Evolutionary conservation across 2,888 invertebrate species (phyloP), one percentile per base, ranked within the genome.

Genomic region (Stramonita haemastoma): DNA sequence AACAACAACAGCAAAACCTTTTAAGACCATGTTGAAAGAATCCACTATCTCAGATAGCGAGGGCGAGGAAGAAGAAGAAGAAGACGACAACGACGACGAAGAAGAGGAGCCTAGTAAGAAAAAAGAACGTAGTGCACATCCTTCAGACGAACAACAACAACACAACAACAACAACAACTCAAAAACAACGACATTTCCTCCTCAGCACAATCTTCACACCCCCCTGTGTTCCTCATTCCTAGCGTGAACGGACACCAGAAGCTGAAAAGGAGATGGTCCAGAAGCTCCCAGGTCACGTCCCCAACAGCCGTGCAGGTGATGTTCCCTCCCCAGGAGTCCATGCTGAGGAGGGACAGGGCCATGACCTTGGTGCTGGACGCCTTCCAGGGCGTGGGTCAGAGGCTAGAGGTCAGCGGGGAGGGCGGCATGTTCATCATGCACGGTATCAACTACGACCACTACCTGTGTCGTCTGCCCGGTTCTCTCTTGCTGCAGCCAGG

Each of bases 381-480:
- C 19, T 70, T 89, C 32, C 70, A 89, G 46, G 29, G 29, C 19
- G 46, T 89, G 83, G 84, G 89, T 46, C 60, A n/a, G 8, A 46
- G 70, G 15, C 73, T 89, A 32, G 66, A 88, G n/a, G 57, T 8
- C 32, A 15, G n/a, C 5, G 60, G 81, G 29, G 56, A 56, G 57
- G 83, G 84, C 29, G 87, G 87, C 11, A 56, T 89, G 34, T 89
- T 89, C 85, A 85, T 89, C 36, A 26, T 89, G 56, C 85, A 85
- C 73, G 83, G 89, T 56, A 60, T 89, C 85, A 89, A 73, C 57
- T 89, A 89, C 34, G 89, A 89, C 26, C 84, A 89, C 85, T 89
- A 89, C 89, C 89, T 89, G 34, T 85, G 66, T 32, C 66, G 89
- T 13, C 34, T 89, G 46, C 85, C 89, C 19, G 46, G 22, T 17